These are phyloP conservation scores for Muntiacus reevesi DNA, from an alignment of 2,113 vertebrate genomes.

Conservation along the genomic window DNA sequence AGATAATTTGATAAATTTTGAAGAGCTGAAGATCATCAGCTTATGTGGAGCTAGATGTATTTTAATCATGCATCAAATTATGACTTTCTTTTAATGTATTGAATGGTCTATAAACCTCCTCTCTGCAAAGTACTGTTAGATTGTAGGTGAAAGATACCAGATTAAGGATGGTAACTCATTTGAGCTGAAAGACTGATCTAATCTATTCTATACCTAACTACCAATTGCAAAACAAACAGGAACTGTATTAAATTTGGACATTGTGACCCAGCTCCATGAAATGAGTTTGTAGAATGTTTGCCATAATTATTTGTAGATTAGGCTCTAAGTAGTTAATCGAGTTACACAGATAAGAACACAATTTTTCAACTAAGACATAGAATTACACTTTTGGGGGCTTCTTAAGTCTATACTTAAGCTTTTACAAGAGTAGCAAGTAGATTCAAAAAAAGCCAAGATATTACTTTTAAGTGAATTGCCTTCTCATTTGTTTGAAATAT, in stretches of 20 bases:
- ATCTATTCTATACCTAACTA: constrained; percentile 53
- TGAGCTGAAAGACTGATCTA: constrained; percentile 56
- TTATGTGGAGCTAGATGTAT: background rate
- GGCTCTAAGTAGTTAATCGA: constrained; percentile 47
- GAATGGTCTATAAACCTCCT: background rate
- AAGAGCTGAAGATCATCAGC: background rate
- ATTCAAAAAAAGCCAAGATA: background rate
- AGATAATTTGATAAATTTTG: background rate
- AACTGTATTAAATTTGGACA: constrained; percentile 67
- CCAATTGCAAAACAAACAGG: constrained; percentile 57
- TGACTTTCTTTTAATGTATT: background rate
- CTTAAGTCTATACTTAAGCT: background rate
- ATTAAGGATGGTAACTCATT: constrained; percentile 7
- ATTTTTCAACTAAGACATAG: constrained; percentile 18
- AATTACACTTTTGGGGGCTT: background rate
- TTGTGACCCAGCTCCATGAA: constrained; percentile 50
- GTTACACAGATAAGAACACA: constrained; percentile 30
- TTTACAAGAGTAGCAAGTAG: background rate
- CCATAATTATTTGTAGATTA: constrained; percentile 18
- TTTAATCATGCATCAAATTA: background rate
- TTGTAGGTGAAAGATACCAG: background rate
- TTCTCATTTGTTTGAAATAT: background rate
- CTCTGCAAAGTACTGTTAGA: background rate
- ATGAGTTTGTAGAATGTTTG: constrained; percentile 30
- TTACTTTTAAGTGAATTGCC: background rate